Conservation (phyloP, 37 sponge, comb jelly and placozoan species). For the Spongia lamella region DNA sequence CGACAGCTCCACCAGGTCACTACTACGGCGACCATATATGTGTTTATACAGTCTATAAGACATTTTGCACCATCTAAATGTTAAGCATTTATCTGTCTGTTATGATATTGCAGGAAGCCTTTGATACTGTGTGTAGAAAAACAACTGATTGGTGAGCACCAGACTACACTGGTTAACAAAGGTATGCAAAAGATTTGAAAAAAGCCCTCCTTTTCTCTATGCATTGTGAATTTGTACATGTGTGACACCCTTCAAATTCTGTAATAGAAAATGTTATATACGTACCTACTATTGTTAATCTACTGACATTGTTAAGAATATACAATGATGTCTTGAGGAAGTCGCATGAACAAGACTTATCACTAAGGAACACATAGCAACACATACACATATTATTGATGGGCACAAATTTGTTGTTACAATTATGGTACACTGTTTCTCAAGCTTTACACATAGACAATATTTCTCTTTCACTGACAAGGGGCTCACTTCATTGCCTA, state of each 20-base stretch:
- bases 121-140: conserved; percentile 84
- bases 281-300: too few relatives aligned
- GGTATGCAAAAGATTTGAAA: conserved; percentile 26
- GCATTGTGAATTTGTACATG: neutral
- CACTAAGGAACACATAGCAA: too few relatives aligned
- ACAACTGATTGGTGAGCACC: conserved; percentile 75
- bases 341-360: too few relatives aligned
- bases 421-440: too few relatives aligned
- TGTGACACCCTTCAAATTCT: neutral
- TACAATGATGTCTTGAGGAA: too few relatives aligned
- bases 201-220: neutral
- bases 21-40: neutral
- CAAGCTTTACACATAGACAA: too few relatives aligned
- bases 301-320: too few relatives aligned
- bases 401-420: too few relatives aligned
- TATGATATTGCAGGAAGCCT: conserved; percentile 50
- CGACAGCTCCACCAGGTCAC: conserved; percentile 76
- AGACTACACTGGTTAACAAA: conserved; percentile 64
- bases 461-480: too few relatives aligned
- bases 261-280: neutral
- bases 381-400: too few relatives aligned
- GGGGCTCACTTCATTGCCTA: too few relatives aligned
- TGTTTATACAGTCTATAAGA: neutral
- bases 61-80: neutral
- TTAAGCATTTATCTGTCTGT: neutral